Evolutionary conservation across 2,113 vertebrate species (phyloP).

Genomic region (Chitala chitala): DNA sequence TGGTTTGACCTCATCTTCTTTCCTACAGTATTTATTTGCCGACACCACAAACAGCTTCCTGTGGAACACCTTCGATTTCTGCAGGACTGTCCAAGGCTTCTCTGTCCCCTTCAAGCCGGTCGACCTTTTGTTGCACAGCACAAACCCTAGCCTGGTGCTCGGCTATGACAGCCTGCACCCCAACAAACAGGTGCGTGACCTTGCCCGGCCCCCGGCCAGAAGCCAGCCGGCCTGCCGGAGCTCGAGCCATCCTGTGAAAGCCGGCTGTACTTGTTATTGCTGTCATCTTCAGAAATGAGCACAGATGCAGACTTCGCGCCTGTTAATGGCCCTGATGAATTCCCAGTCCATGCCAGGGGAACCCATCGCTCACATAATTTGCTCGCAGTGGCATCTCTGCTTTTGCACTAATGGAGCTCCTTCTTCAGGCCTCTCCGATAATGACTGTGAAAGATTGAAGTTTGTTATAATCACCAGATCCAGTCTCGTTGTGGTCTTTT

Average conservation of each 20-base stretch:
- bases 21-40: conserved; percentile 83
- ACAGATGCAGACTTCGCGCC: neutral
- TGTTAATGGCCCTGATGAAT: neutral
- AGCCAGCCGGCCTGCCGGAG: neutral
- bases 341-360: neutral
- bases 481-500: neutral
- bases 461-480: neutral
- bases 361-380: neutral
- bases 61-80: conserved; percentile 93
- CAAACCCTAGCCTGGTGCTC: conserved; percentile 73
- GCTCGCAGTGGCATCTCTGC: too few species aligned
- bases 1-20: neutral
- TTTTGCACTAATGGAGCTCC: neutral
- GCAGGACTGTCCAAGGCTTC: conserved; percentile 76
- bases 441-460: neutral
- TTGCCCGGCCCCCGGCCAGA: neutral
- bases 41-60: conserved; percentile 80
- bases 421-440: neutral
- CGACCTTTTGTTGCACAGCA: conserved; percentile 83
- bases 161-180: conserved; percentile 88
- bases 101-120: conserved; percentile 81
- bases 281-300: neutral
- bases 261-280: neutral
- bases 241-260: neutral
- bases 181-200: conserved; percentile 79